phyloP scores from a whole-genome alignment of 2,113 vertebrate genomes.

The Caretta caretta region DNA sequence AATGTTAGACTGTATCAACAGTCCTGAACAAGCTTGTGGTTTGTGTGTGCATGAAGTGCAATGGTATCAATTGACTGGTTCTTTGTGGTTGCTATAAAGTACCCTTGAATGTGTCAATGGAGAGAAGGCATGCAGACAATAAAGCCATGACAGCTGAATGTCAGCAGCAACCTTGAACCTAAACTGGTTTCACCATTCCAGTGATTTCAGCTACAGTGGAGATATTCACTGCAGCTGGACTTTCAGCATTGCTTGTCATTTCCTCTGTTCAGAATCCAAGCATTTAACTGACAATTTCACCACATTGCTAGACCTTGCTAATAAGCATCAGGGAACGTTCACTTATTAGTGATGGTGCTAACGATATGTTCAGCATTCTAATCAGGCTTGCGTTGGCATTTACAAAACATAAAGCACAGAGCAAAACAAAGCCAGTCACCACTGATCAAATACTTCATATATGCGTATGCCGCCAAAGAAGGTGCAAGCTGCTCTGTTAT shows the following conservation, averaged over 20 bases:
- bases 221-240: conserved; percentile 55
- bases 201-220: conserved; percentile 68
- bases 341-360: conserved; percentile 60
- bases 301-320: conserved; percentile 51
- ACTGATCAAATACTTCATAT: conserved; percentile 29
- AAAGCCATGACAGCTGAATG: conserved; percentile 75
- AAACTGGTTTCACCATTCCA: conserved; percentile 69
- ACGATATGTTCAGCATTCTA: conserved; percentile 68
- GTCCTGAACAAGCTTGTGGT: conserved; percentile 50
- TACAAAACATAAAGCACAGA: conserved; percentile 56
- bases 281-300: conserved; percentile 60
- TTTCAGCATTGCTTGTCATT: conserved; percentile 57
- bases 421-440: conserved; percentile 43
- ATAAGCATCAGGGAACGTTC: conserved; percentile 52
- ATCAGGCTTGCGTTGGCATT: conserved; percentile 56
- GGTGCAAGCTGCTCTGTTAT: not conserved
- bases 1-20: conserved; percentile 76
- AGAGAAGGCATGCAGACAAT: conserved; percentile 72
- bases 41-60: conserved; percentile 72
- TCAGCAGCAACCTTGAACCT: conserved; percentile 77
- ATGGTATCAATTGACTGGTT: conserved; percentile 79
- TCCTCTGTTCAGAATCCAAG: conserved; percentile 41
- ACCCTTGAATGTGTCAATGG: conserved; percentile 75
- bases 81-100: conserved; percentile 76
- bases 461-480: conserved; percentile 21